Base-by-base conservation (phyloP, 1,140 invertebrate species). In the Caerostris darwini region DNA sequence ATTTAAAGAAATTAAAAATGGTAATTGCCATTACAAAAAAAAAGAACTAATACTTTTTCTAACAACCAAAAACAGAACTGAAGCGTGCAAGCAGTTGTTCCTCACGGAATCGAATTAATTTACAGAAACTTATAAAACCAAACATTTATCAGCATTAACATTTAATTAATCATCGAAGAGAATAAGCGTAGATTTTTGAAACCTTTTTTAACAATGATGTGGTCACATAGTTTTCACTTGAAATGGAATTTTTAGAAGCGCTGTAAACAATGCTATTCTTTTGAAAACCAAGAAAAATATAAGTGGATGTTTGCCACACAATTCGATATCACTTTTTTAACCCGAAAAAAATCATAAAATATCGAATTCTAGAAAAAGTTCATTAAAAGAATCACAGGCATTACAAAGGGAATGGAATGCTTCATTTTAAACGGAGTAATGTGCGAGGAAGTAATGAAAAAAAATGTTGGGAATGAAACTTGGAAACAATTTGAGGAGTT, bases 311-410 rank as follows among this genome's bases (percentile, higher is more conserved):
- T 64, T 17, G 10, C 61, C 12, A 17, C 17, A 19, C 34, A 3
- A 34, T 71, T 71, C 19, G n/a, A 71, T 34, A 71, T 34, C 50
- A 50, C 19, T 77, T 71, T 77, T 53, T 77, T 19, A 34, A 50
- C 34, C 34, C 34, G 3, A 34, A 77, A 19, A 71, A 71, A 71
- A 67, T 17, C 19, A 8, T 12, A 10, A 71, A 77, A 77, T 77
- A 34, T 77, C 61, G 17, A 64, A 14, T 10, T 64, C 61, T 12
- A 7, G 69, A 50, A 77, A 34, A 77, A 7, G 69, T 77, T 77
- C 69, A 77, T 77, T 77, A 77, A 77, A 77, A 77, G 69, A 77
- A 77, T 77, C 69, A 50, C 69, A 34, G 34, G 12, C 19, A 77
- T 77, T 77, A 77, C 19, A 77, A 34, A 12, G 19, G 19, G 69